Base-by-base conservation (phyloP, 2,888 invertebrate species). In the Lepidochitona cinerea region DNA sequence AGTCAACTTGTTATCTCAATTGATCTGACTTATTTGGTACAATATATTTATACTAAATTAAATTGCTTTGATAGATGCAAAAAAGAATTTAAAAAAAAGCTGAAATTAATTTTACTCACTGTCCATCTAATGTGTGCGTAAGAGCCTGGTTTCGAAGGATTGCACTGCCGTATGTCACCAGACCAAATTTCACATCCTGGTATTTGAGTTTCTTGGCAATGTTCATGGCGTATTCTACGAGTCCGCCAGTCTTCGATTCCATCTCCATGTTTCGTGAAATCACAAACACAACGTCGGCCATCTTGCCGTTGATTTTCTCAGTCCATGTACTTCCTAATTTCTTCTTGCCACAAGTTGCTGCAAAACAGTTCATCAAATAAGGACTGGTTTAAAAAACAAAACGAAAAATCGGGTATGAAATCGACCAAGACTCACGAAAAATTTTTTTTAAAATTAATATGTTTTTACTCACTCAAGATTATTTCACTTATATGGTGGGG, bases 271-370 rank as follows among this genome's bases (percentile, higher is more conserved):
- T 52, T 32, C 53, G 52, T 52, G 70, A 70, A 23, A 53, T 52
- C 18, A 70, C 53, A 53, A 70, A 35, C 52, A 70, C 54, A 3
- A 70, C 33, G 53, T 70, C 70, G 53, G 54, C 70, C 35, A 54
- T 32, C 53, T 35, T 52, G 9, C 26, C 41, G 7, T 33, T 26
- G 3, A 53, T 23, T 18, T 70, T 23, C 32, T 53, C 52, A 23
- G 18, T 29, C 53, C 35, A 52, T 23, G 26, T 33, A 14, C 26
- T 54, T 53, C 23, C 33, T 12, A 35, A 33, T 12, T 18, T 23
- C 35, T 53, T 53, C 23, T 52, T 18, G 26, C 70, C 49, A 70
- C 52, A 70, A 32, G 18, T 18, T 54, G n/a, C 53, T 33, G 29
- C 7, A 33, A 65, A 29, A 65, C 33, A 29, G 18, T 7, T 9